A percentile compares a stretch with the other conserved stretches of the same genome.
Evolutionary conservation across 2,113 vertebrate genomes (phyloP).

Genomic region (Elgaria multicarinata): DNA sequence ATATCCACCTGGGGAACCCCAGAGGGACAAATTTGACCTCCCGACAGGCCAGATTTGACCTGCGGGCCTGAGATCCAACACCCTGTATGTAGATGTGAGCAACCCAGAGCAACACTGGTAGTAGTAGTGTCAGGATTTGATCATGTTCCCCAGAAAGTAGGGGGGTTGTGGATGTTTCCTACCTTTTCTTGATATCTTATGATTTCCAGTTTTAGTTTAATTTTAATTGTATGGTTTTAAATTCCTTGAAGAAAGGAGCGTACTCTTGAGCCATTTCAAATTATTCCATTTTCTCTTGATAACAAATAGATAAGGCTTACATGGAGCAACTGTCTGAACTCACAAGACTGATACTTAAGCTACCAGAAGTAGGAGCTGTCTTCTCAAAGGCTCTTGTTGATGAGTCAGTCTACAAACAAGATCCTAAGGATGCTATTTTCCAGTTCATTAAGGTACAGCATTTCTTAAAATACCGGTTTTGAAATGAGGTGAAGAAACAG

Average conservation of each 20-base stretch:
- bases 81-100: background rate
- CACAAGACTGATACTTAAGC: conserved; percentile 89
- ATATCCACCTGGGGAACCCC: too few species aligned
- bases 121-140: background rate
- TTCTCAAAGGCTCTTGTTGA: conserved; percentile 80
- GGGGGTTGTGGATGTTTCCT: background rate
- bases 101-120: background rate
- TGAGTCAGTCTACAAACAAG: conserved; percentile 73
- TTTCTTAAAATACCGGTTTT: conserved; percentile 39
- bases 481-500: background rate
- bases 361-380: conserved; percentile 88
- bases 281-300: conserved; percentile 55
- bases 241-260: background rate
- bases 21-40: too few species aligned
- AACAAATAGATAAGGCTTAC: conserved; percentile 79
- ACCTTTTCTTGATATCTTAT: conserved; percentile 16
- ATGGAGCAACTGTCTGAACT: conserved; percentile 89
- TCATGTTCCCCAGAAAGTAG: background rate
- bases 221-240: conserved; percentile 20
- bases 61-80: too few species aligned
- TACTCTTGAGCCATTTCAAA: conserved; percentile 20
- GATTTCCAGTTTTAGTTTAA: conserved; percentile 17
- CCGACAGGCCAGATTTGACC: too few species aligned
- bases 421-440: conserved; percentile 83
- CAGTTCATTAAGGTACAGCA: conserved; percentile 90